phyloP scores from a whole-genome alignment of 92 coral and sea anemone species.

The Scolanthus callimorphus region DNA sequence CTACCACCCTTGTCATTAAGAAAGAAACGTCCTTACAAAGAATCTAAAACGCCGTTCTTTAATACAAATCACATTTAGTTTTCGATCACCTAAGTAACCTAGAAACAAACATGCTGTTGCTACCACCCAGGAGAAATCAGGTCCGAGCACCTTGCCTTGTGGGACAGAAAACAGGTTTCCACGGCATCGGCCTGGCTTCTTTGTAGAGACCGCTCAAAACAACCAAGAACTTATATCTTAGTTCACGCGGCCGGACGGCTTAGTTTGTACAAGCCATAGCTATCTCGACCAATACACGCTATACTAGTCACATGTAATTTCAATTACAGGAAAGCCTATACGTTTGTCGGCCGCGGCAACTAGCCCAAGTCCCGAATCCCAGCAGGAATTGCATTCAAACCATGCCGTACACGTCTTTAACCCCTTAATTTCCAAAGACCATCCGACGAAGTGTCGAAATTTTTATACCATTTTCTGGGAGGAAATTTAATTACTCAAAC shows the following conservation, averaged over 20 bases:
- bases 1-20: too few relatives aligned
- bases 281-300: constrained; percentile 20
- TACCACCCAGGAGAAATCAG: too few relatives aligned
- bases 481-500: too few relatives aligned
- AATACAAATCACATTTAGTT: too few relatives aligned
- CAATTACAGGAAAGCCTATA: constrained; percentile 51
- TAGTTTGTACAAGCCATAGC: constrained; percentile 4
- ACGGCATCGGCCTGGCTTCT: too few relatives aligned
- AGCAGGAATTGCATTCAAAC: constrained; percentile 34
- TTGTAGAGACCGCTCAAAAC: neutral
- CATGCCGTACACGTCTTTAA: constrained; percentile 25
- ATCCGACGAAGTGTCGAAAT: constrained; percentile 13
- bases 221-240: neutral
- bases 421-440: constrained; percentile 28
- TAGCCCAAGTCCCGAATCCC: constrained; percentile 20
- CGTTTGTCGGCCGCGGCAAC: constrained; percentile 47
- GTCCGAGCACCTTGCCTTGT: too few relatives aligned
- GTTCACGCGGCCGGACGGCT: constrained; percentile 1
- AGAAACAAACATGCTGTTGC: too few relatives aligned
- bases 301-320: constrained; percentile 48
- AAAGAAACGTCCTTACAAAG: too few relatives aligned
- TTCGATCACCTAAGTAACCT: too few relatives aligned
- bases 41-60: too few relatives aligned
- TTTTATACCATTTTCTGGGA: too few relatives aligned
- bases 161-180: too few relatives aligned